These are phyloP conservation scores for Melanotaenia pygmaea DNA, from an alignment of 2,797 vertebrate species.

Conservation along the genomic window DNA sequence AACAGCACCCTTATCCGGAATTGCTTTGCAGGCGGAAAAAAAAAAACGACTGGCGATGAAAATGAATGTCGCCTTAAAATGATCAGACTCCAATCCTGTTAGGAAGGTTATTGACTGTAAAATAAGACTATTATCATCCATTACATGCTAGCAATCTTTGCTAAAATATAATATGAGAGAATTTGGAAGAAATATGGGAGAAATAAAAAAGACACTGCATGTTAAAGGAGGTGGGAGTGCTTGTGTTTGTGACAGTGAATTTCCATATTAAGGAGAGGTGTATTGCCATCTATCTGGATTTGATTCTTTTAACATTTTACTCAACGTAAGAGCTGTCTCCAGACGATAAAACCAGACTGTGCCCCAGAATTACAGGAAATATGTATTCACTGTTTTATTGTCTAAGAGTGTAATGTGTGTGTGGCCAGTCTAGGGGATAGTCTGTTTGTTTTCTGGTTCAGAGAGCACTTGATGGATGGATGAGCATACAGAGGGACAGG, in stretches of 20 bases:
- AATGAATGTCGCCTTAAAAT: slow-evolving; percentile 42
- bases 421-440: slow-evolving; percentile 15
- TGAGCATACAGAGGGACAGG: slow-evolving; percentile 63
- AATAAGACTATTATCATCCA: slow-evolving; percentile 11
- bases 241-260: slow-evolving; percentile 22
- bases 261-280: slow-evolving; percentile 1
- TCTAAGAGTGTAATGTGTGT: slow-evolving; percentile 21
- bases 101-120: slow-evolving; percentile 32
- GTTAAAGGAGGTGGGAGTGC: slow-evolving; percentile 33
- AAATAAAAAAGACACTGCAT: slow-evolving; percentile 29
- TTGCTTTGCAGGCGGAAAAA: slow-evolving; percentile 55
- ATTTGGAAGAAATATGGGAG: slow-evolving; percentile 4
- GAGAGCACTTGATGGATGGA: slow-evolving; percentile 64
- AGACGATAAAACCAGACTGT: not conserved
- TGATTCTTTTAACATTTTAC: not conserved
- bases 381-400: not conserved
- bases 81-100: slow-evolving; percentile 36
- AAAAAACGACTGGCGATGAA: slow-evolving; percentile 55
- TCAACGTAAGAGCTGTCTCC: not conserved
- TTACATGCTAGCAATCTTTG: not conserved
- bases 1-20: slow-evolving; percentile 40
- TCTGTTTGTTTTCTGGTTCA: slow-evolving; percentile 63
- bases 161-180: slow-evolving; percentile 5
- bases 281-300: slow-evolving; percentile 11
- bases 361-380: not conserved